Base-by-base conservation (phyloP, 1,140 invertebrate genomes). In the Magallana angulata region DNA sequence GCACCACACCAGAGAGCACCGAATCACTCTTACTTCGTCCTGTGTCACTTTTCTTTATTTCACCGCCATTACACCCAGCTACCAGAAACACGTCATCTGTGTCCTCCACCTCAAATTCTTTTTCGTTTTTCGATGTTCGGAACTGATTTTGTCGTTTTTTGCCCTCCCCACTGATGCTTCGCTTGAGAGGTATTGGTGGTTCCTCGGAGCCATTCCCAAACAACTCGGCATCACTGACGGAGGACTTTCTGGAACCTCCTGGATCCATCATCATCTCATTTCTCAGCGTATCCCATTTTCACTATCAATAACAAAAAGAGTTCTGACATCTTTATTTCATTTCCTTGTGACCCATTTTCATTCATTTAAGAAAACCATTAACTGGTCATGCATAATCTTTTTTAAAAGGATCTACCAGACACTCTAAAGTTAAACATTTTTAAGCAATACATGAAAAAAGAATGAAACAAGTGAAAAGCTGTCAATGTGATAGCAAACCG, bases 151-250 rank as follows among this genome's bases (percentile, higher is more conserved):
- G 58, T 83, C 82, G 11, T 7, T 12, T 64, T 48, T 64, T 18
- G n/a, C 24, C 18, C 16, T 56, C 48, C 62, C 84, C 5, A 16
- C 80, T 76, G 82, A 56, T 9, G 18, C 11, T 30, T 56, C 68
- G 16, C 85, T 56, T 2, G 2, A 57, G 11, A 2, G 64, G 56
- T 81, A 24, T 6, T 48, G 16, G 3, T 4, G 7, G 24, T 60
- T 85, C 82, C 16, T 87, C 60, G 8, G 82, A n/a, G n/a, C 87
- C 89, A 71, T 84, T 62, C 11, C 89, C 87, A 87, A 90, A 90
- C 62, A 90, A 83, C n/a, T 90, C 89, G 8, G 87, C 87, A 30
- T 90, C 89, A 71, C 1, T 68, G 7, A 90, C 87, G 9, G 88
- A 89, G n/a, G 9, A 12, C 81, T 71, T 48, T 14, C 18, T 24